Evolutionary conservation across 2,113 vertebrate species (phyloP).

Genomic region (Mus spicilegus): DNA sequence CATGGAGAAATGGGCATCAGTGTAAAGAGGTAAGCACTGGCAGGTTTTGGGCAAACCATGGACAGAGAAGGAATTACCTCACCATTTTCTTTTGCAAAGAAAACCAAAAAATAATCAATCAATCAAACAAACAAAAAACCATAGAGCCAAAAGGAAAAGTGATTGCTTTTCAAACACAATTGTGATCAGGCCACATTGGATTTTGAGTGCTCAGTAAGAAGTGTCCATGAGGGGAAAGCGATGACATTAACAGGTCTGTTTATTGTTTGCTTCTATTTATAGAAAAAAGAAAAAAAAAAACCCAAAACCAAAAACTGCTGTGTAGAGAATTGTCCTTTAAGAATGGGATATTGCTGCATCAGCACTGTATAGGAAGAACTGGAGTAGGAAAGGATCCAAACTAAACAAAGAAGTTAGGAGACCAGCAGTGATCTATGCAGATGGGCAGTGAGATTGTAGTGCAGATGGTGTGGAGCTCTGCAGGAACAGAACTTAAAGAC

Average conservation of each 20-base stretch:
- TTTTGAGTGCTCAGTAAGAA: constrained; percentile 41
- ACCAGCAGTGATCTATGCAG: not conserved
- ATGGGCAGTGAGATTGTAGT: not conserved
- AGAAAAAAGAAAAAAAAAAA: not conserved
- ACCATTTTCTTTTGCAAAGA: not conserved
- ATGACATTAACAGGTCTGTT: constrained; percentile 30
- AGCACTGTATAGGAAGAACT: not conserved
- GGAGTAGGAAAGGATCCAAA: not conserved
- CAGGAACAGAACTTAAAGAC: not conserved
- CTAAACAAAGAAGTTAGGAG: not conserved
- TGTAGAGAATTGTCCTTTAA: constrained; percentile 9
- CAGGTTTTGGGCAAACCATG: not conserved
- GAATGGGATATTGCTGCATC: constrained; percentile 11
- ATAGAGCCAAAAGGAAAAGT: not conserved
- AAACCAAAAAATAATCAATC: not conserved
- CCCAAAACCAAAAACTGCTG: not conserved
- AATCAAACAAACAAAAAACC: not conserved
- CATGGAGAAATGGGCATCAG: not conserved
- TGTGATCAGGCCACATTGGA: not conserved
- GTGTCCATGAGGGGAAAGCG: not conserved
- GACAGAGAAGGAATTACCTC: not conserved
- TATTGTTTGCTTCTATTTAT: constrained; percentile 56
- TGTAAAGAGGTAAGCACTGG: not conserved
- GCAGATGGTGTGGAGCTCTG: not conserved
- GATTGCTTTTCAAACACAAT: not conserved